Evolutionary conservation across 37 sponge, comb jelly and placozoan genomes (phyloP), one percentile per base, ranked within the genome.

Genomic region (Lycopodina hypogea): DNA sequence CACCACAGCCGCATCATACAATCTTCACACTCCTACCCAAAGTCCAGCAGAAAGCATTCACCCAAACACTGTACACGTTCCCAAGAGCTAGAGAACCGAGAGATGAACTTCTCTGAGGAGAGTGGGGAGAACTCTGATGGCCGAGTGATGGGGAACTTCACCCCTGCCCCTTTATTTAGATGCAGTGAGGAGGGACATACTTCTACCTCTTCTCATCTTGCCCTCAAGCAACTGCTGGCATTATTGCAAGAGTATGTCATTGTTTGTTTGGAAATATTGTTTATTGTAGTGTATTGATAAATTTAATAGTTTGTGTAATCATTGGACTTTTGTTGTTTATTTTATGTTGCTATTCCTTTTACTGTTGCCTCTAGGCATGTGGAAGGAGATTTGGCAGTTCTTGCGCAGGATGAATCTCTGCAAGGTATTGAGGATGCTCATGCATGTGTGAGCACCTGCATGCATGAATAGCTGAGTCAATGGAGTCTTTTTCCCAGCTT

Each of bases 101-200:
- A 45, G 4, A 12, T 45, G 9, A 9, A 45, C 4, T 45, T 45
- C 48, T 45, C 48, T 45, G 48, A 9, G 4, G 48, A 9, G 9
- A 45, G 48, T 9, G 9, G 48, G 8, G 48, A 45, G 48, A 45
- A 9, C 48, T 9, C 4, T 45, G 48, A 45, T 45, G 48, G 18
- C 33, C 36, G 23, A 4, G 72, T 74, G 52, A 69, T 58, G 34
- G 71, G 52, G n/a, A 77, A 77, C 74, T 85, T 78, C 40, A 85
- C 86, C 55, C 79, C 79, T 73, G 79, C 63, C 60, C 86, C 86
- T 72, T 28, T 32, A 22, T 7, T 53, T 18, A 51, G 36, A 4
- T 28, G 26, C 9, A 38, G 35, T 70, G 22, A 14, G 26, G 66
- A 65, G 18, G 35, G 30, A 3, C 4, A 24, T 32, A 6, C 23